phyloP scores from a whole-genome alignment of 2,888 invertebrate species.

The Vanessa cardui region DNA sequence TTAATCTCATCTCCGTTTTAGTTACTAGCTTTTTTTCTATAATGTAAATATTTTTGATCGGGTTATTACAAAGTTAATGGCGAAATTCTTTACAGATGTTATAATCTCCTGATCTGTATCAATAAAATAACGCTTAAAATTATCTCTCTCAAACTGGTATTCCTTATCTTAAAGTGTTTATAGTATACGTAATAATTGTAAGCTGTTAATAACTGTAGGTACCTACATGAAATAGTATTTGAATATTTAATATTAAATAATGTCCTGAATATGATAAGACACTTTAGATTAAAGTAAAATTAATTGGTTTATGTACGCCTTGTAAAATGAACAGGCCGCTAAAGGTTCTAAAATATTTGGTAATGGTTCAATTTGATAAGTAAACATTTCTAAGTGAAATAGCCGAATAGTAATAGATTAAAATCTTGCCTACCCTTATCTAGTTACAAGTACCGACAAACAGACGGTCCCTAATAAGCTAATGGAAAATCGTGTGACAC shows the following conservation, averaged over 20 bases:
- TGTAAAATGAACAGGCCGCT: no score
- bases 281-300: no score
- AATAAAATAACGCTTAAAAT: background rate
- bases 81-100: background rate
- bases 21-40: background rate
- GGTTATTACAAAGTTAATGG: background rate
- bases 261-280: no score
- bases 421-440: background rate
- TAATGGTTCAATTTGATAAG: no score
- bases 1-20: background rate
- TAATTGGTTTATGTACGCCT: no score
- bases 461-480: slow-evolving; percentile 23
- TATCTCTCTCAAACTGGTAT: background rate
- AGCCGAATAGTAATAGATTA: background rate
- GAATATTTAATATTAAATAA: no score
- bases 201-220: no score
- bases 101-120: background rate
- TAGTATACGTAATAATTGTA: no score
- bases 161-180: background rate
- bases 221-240: no score
- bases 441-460: slow-evolving; percentile 13
- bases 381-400: background rate
- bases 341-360: no score
- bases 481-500: slow-evolving; percentile 31
- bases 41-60: slow-evolving; percentile 3